These are phyloP conservation scores for Megaustenia siamemsis DNA, from an alignment of 2,888 invertebrate genomes.

Conservation along the genomic window DNA sequence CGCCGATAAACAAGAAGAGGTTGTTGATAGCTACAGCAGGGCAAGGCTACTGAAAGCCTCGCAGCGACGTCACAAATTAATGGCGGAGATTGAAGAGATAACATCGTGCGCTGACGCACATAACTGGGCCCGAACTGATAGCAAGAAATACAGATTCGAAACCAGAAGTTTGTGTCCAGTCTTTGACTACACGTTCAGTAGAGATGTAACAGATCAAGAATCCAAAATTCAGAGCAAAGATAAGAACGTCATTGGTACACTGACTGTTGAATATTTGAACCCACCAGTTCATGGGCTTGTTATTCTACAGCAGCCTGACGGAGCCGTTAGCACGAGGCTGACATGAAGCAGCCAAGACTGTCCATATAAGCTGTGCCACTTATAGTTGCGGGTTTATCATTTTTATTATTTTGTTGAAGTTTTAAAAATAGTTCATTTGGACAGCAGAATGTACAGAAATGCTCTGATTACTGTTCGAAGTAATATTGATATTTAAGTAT, in stretches of 20 bases:
- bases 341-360: too few relatives aligned
- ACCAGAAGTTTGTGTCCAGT: not conserved
- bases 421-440: too few relatives aligned
- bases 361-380: too few relatives aligned
- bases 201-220: not conserved
- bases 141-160: not conserved
- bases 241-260: conserved; percentile 6
- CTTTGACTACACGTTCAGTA: not conserved
- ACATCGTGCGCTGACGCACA: not conserved
- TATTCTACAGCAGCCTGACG: not conserved
- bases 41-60: conserved; percentile 11
- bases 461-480: too few relatives aligned
- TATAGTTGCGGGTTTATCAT: too few relatives aligned
- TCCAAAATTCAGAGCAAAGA: not conserved
- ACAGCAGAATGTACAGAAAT: too few relatives aligned
- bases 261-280: conserved; percentile 30
- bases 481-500: too few relatives aligned
- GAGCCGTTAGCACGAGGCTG: too few relatives aligned
- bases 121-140: not conserved
- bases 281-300: conserved; percentile 23
- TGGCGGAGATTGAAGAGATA: conserved; percentile 32
- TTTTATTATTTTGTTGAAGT: too few relatives aligned
- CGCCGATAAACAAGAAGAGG: not conserved
- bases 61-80: not conserved
- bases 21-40: not conserved